phyloP scores from a whole-genome alignment of 1,140 invertebrate genomes.

The Physella acuta region DNA sequence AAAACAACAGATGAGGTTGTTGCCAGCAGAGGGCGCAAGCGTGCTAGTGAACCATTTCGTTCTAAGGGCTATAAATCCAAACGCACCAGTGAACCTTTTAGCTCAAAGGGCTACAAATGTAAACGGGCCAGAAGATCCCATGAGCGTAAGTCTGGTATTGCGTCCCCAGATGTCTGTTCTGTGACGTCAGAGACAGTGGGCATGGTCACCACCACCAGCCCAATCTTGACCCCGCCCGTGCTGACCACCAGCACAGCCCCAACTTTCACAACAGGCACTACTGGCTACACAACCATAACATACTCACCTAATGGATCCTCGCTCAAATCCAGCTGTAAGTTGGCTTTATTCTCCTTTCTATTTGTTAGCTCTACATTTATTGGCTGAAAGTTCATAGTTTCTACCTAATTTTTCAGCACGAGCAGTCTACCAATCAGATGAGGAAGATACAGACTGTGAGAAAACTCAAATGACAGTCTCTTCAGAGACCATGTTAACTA shows the following conservation, averaged over 20 bases:
- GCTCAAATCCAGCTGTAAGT: too few relatives aligned
- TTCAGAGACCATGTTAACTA: constrained; percentile 14
- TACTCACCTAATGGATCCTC: too few relatives aligned
- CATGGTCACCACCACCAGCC: constrained; percentile 6
- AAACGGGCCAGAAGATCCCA: constrained; percentile 18
- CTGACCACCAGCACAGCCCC: neutral
- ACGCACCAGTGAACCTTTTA: constrained; percentile 15
- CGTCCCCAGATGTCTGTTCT: neutral
- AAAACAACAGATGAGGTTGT: too few relatives aligned
- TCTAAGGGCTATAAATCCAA: constrained; percentile 23
- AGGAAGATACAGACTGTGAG: neutral
- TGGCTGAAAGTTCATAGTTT: too few relatives aligned
- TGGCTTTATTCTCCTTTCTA: too few relatives aligned
- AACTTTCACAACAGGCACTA: too few relatives aligned
- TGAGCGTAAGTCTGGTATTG: constrained; percentile 12
- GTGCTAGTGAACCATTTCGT: constrained; percentile 17
- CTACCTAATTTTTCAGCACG: too few relatives aligned
- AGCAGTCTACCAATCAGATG: neutral
- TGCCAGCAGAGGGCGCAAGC: constrained; percentile 7
- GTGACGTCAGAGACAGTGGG: constrained; percentile 17
- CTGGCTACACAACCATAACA: neutral
- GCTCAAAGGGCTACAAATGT: constrained; percentile 16
- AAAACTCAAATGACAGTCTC: constrained; percentile 2
- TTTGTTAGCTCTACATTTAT: too few relatives aligned
- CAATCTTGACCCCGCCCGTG: neutral